Base-by-base conservation (phyloP, 2,888 invertebrate genomes). In the Elgonia sp. region DNA sequence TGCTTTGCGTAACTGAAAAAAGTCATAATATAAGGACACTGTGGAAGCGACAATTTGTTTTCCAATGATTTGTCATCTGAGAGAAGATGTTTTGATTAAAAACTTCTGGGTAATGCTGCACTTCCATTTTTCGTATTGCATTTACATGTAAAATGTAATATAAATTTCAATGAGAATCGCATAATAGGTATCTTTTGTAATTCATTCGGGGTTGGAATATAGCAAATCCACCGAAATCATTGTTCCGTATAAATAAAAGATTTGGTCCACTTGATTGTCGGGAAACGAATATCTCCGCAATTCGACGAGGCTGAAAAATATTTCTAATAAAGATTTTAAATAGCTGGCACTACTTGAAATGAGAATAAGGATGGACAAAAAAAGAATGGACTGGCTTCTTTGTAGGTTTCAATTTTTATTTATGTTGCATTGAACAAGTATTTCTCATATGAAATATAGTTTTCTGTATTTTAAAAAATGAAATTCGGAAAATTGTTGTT, bases 231-330 rank as follows among this genome's bases (percentile, higher is more conserved):
- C 62, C 39, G 53, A 65, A 80, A 80, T 85, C 79, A 85, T 85
- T 85, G 85, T 85, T 85, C 55, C 39, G 60, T 60, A 65, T 60
- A 73, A 85, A 85, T 85, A 80, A 85, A 85, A 85, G 80, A 60
- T 60, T 53, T 65, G 21, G 80, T 42, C 57, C 73, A 69, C 67
- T 80, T 73, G 80, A 75, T 79, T 73, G 84, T 53, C 14, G 37
- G 40, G 37, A 72, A 62, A 29, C 60, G 62, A 60, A 62, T 70
- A 84, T 76, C 60, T 42, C 62, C n/a, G 29, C 29, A 29, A 69
- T 69, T 57, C 62, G 37, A 39, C 62, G 63, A 21, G 14, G 50
- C 40, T 62, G 69, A 72, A 55, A 62, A 84, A 42, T 63, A 77
- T 63, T 77, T 77, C 16, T 84, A 62, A 70, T 72, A 75, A 65